phyloP scores from a whole-genome alignment of 2,113 vertebrate genomes.

The Xenopus laevis region DNA sequence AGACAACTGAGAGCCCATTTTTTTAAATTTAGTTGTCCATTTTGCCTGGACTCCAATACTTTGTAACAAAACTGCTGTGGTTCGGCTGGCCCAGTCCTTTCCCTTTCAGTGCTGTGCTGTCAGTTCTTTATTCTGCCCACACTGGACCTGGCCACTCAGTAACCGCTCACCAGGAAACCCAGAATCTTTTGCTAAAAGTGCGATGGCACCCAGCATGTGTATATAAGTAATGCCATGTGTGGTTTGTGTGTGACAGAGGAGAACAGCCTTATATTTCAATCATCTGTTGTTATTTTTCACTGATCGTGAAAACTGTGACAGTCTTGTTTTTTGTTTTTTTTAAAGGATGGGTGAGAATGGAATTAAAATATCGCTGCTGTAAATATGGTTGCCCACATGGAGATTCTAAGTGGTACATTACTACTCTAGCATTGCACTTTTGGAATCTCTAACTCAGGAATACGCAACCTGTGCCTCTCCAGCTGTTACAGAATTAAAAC shows the following conservation, averaged over 20 bases:
- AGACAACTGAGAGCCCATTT: background rate
- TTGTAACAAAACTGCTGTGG: slow-evolving; percentile 21
- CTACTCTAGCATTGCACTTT: background rate
- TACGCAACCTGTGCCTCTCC: background rate
- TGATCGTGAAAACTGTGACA: slow-evolving; percentile 6
- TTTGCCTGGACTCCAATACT: slow-evolving; percentile 3
- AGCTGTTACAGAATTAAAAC: background rate
- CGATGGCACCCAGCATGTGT: background rate
- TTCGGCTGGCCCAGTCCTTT: background rate
- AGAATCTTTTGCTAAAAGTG: background rate
- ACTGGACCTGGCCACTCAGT: background rate
- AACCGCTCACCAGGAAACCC: background rate
- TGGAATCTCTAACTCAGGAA: background rate
- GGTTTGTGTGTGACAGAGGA: slow-evolving; percentile 19
- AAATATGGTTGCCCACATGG: background rate
- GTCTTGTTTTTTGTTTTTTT: background rate
- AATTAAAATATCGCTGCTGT: background rate
- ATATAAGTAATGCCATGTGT: slow-evolving; percentile 17
- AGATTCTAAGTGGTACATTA: background rate
- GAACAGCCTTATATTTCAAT: slow-evolving; percentile 5
- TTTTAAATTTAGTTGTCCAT: too few species aligned
- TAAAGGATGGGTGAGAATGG: background rate
- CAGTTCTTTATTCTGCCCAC: background rate
- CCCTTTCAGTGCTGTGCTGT: background rate
- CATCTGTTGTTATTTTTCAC: background rate